Conservation (phyloP, 1,140 invertebrate genomes). For the Pachyrhynchus sulphureomaculatus region DNA sequence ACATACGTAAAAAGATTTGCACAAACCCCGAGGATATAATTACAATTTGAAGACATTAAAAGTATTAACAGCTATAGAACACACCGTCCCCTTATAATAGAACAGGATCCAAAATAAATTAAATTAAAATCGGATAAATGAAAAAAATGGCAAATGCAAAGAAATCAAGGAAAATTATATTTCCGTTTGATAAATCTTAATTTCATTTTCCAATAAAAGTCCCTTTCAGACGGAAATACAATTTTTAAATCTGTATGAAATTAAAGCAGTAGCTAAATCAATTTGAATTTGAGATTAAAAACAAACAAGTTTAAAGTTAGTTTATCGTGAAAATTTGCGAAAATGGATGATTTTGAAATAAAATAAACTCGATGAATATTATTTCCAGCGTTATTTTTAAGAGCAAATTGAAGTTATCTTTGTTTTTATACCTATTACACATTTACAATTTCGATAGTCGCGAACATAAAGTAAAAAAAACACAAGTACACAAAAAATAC, state of each 20-base stretch:
- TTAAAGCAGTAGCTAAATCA: constrained; percentile 15
- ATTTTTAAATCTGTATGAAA: constrained; percentile 17
- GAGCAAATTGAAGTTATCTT: too few species aligned
- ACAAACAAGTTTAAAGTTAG: constrained; percentile 9
- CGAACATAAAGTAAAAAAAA: too few species aligned
- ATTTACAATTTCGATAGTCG: too few species aligned
- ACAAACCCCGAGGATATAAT: too few species aligned
- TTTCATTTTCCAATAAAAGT: constrained; percentile 25
- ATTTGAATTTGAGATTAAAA: constrained; percentile 13
- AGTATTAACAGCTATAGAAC: background rate
- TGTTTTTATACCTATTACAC: too few species aligned
- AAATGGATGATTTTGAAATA: too few species aligned
- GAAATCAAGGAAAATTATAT: constrained; percentile 26
- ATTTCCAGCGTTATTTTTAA: too few species aligned
- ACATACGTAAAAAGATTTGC: too few species aligned
- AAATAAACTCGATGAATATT: too few species aligned
- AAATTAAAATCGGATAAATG: constrained; percentile 12
- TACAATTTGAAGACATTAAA: too few species aligned
- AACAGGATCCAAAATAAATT: constrained; percentile 15
- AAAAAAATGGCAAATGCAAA: constrained; percentile 18
- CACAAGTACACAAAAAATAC: too few species aligned
- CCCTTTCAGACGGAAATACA: constrained; percentile 3
- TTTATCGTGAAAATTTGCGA: constrained; percentile 2
- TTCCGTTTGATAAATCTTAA: constrained; percentile 28
- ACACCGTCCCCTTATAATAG: constrained; percentile 4